Evolutionary conservation across 2,113 vertebrate species (phyloP).

Genomic region (Hippoglossus stenolepis): DNA sequence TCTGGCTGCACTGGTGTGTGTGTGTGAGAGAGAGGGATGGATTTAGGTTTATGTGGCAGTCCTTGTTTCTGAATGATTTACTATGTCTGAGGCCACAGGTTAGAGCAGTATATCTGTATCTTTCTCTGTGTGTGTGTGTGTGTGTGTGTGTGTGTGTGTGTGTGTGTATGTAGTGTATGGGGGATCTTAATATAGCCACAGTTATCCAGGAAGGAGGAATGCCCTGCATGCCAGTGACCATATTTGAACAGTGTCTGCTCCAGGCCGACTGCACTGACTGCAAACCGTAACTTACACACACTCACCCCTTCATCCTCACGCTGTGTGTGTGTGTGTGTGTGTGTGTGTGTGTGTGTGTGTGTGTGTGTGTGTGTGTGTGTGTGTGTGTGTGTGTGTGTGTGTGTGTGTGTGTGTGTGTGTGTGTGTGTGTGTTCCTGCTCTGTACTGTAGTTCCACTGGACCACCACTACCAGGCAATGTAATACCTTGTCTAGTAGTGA

Average conservation of each 20-base stretch:
- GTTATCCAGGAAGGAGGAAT: slow-evolving; percentile 78
- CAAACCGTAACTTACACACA: slow-evolving; percentile 55
- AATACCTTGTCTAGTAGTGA: slow-evolving; percentile 60
- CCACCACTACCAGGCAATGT: slow-evolving; percentile 70
- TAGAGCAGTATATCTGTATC: slow-evolving; percentile 22
- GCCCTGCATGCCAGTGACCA: slow-evolving; percentile 77
- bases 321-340: slow-evolving; percentile 22
- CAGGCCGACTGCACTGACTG: slow-evolving; percentile 49
- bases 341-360: slow-evolving; percentile 29
- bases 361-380: slow-evolving; percentile 23
- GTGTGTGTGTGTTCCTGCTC: slow-evolving; percentile 2
- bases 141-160: neutral
- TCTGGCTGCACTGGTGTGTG: slow-evolving; percentile 34
- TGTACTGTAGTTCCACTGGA: slow-evolving; percentile 65
- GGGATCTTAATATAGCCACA: slow-evolving; percentile 77
- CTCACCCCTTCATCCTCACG: slow-evolving; percentile 40
- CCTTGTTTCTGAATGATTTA: slow-evolving; percentile 59
- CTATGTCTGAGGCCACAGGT: slow-evolving; percentile 46
- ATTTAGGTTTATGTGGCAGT: slow-evolving; percentile 45
- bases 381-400: slow-evolving; percentile 29
- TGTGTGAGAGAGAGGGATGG: slow-evolving; percentile 37
- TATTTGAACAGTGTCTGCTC: slow-evolving; percentile 76
- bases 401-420: slow-evolving; percentile 20
- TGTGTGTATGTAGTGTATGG: slow-evolving; percentile 23
- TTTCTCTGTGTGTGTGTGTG: slow-evolving; percentile 23